Percentiles rank a stretch among this genome's conserved stretches.
Conservation (phyloP, 2,888 invertebrate genomes). For the Andrena hattorfiana region DNA sequence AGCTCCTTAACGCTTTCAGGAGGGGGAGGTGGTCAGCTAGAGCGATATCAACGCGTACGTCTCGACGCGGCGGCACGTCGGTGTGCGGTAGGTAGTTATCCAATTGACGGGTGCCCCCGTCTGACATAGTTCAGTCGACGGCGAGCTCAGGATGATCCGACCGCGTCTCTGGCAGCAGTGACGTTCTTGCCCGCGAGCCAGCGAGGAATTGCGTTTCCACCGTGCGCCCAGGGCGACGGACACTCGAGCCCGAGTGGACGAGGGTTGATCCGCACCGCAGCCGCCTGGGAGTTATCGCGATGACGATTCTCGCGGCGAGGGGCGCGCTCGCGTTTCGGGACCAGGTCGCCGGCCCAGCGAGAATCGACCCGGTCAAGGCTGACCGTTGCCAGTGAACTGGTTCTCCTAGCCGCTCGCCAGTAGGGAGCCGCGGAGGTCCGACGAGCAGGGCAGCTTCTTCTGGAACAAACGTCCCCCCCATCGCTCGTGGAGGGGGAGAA, state of each 20-base stretch:
- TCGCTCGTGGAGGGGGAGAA: slow-evolving; percentile 17
- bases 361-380: slow-evolving; percentile 49
- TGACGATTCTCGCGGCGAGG: slow-evolving; percentile 20
- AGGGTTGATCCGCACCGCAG: neutral
- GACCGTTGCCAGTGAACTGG: slow-evolving; percentile 56
- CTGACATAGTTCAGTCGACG: slow-evolving; percentile 83
- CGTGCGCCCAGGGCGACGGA: slow-evolving; percentile 2
- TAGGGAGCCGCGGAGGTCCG: neutral
- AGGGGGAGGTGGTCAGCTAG: slow-evolving; percentile 30
- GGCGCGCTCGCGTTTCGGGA: slow-evolving; percentile 28
- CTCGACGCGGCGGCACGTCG: slow-evolving; percentile 65
- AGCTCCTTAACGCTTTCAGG: slow-evolving; percentile 29
- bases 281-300: slow-evolving; percentile 15
- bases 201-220: slow-evolving; percentile 1
- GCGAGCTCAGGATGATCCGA: slow-evolving; percentile 80
- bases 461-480: neutral
- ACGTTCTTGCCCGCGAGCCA: slow-evolving; percentile 33
- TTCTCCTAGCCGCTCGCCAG: slow-evolving; percentile 3
- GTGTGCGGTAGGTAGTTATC: slow-evolving; percentile 81
- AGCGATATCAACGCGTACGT: slow-evolving; percentile 47
- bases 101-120: slow-evolving; percentile 82
- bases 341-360: slow-evolving; percentile 27
- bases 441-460: neutral
- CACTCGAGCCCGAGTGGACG: neutral
- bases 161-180: slow-evolving; percentile 55